A percentile compares a stretch with the other conserved stretches of the same genome.
Conservation (phyloP, 2,797 vertebrate species). For the Propithecus perrieri region DNA sequence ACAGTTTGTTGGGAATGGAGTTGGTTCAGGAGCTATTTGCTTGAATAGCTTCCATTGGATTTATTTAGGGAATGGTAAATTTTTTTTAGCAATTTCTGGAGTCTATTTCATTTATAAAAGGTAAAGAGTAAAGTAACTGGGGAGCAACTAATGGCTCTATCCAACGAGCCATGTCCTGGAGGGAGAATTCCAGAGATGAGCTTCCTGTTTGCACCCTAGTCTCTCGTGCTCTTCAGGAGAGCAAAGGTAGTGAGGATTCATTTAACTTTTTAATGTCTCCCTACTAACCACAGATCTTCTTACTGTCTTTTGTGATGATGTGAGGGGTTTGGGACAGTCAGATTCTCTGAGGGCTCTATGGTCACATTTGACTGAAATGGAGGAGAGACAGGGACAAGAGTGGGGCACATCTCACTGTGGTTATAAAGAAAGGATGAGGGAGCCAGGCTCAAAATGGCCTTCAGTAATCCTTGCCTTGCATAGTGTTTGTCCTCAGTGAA, state of each 20-base stretch:
- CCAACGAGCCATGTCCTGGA: neutral
- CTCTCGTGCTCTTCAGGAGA: neutral
- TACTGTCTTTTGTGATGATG: neutral
- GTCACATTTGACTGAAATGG: neutral
- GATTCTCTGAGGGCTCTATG: neutral
- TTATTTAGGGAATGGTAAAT: neutral
- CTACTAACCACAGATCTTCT: neutral
- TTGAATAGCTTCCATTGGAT: neutral
- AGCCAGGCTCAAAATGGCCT: neutral
- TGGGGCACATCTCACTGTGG: neutral
- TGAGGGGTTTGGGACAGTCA: neutral
- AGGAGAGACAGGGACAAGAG: neutral
- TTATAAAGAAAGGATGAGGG: neutral
- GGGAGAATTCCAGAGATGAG: neutral
- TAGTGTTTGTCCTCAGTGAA: neutral
- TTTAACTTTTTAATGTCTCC: neutral
- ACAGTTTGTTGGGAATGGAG: neutral
- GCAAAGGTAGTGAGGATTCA: neutral
- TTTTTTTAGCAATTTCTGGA: neutral
- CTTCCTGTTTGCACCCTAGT: neutral
- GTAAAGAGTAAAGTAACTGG: neutral
- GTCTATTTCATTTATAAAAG: neutral
- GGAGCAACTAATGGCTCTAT: neutral
- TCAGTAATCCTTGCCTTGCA: neutral
- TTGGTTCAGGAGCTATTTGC: neutral